Conservation (phyloP, 2,797 vertebrate species). For the Scolopax rusticola region DNA sequence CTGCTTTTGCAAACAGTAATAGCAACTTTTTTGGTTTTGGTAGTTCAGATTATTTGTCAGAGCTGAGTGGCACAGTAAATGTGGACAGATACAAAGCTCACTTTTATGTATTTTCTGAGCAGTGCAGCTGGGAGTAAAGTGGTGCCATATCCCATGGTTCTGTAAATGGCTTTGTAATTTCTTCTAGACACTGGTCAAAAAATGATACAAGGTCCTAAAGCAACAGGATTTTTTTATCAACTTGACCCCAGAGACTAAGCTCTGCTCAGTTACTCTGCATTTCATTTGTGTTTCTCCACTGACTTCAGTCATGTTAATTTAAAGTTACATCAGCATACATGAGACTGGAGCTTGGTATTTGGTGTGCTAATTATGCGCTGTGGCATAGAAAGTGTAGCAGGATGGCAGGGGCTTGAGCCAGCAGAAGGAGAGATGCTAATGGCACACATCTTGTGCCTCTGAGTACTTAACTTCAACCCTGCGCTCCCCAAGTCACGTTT, state of each 20-base stretch:
- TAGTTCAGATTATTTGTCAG: not conserved
- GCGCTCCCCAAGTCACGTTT: not conserved
- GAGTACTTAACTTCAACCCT: not conserved
- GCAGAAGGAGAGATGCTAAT: not conserved
- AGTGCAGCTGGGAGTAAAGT: not conserved
- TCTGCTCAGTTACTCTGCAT: not conserved
- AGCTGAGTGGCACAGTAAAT: not conserved
- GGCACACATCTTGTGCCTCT: not conserved
- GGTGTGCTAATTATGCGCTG: not conserved
- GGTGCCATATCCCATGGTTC: accelerated
- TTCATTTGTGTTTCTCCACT: not conserved
- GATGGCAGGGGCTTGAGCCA: not conserved
- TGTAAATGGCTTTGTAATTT: not conserved
- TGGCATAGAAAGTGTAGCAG: not conserved
- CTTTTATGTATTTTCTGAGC: not conserved
- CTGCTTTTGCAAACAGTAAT: not conserved
- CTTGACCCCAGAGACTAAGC: not conserved
- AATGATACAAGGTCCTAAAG: not conserved
- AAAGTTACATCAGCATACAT: accelerated
- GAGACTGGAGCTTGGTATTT: not conserved
- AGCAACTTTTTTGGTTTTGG: not conserved
- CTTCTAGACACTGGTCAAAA: not conserved
- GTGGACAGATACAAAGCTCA: not conserved
- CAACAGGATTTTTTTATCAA: not conserved
- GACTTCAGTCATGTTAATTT: not conserved